Base-by-base conservation (phyloP, 2,113 vertebrate species). In the Paramormyrops kingsleyae region DNA sequence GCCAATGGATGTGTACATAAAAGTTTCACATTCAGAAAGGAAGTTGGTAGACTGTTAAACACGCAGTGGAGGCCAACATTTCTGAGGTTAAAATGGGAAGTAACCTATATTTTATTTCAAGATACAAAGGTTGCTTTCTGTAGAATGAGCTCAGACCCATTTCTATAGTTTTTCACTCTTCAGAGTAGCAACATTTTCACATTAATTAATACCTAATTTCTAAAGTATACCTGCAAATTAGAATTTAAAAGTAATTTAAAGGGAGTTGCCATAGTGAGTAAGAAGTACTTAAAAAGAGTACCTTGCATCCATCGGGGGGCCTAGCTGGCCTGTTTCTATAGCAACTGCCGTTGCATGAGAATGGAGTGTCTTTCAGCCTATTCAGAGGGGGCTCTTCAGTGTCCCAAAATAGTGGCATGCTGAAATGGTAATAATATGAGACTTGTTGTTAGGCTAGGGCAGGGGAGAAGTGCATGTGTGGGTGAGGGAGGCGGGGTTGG, bases 251-350 rank as follows among this genome's bases (percentile, higher is more conserved):
- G 39, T 62, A 87, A 90, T 89, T 90, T 87, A 90, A 92, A 91
- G 86, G 91, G 31, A 44, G 92, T 94, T 92, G 89, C 92, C 92
- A 94, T 93, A 91, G 94, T 90, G 90, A 94, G 90, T 62, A 90
- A 85, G 89, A 90, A 89, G 56, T 83, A 70, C 50, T 42, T n/a
- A 46, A 89, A 39, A 90, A 83, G 80, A 90, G 66, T 39, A 83
- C 89, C 50, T 50, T 90, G 83, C 88, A 27, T 90, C 88, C 52
- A 88, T 47, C 39, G 89, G 92, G 89, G 59, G 85, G 49, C 44
- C 84, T 90, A 87, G 86, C 83, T 87, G 85, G 87, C 90, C 90
- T 80, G 92, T 95, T 94, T 92, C 93, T 92, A 94, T 94, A 92
- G 95, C 92, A 95, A 94, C 92, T 90, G 91, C 90, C 46, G 66